A percentile compares a stretch with the other conserved stretches of the same genome.
Evolutionary conservation across 2,113 vertebrate species (phyloP).

Genomic region (Motacilla alba): DNA sequence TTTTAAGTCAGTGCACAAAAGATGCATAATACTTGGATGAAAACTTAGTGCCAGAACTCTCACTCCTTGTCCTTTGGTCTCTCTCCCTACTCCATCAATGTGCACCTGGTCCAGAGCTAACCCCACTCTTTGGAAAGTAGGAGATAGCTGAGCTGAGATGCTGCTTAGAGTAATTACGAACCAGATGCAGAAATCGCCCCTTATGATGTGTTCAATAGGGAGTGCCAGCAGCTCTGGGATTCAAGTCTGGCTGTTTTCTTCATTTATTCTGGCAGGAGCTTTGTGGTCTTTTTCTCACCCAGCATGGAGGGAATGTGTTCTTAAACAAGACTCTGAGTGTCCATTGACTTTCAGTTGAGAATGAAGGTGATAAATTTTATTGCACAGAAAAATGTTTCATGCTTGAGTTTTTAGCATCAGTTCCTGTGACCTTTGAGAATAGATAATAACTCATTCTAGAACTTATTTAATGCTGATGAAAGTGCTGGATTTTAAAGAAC

Average conservation of each 20-base stretch:
- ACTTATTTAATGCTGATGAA: slow-evolving; percentile 3
- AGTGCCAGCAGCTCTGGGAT: neutral
- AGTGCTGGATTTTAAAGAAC: neutral
- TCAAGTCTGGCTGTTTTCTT: neutral
- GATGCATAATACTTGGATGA: neutral
- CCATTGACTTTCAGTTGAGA: neutral
- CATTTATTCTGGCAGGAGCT: neutral
- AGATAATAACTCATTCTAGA: slow-evolving; percentile 1
- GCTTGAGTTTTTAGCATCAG: neutral
- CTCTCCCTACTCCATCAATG: neutral
- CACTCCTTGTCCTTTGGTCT: neutral
- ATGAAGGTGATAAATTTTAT: slow-evolving; percentile 38
- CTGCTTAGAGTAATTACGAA: neutral
- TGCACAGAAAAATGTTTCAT: neutral
- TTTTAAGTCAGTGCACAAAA: neutral
- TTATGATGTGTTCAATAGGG: neutral
- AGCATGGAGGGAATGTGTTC: neutral
- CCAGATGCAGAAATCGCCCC: neutral
- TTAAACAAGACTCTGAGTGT: neutral
- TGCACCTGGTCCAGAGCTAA: neutral
- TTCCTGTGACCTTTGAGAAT: slow-evolving; percentile 7
- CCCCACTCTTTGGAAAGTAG: neutral
- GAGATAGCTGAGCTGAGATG: neutral
- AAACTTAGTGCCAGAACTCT: neutral
- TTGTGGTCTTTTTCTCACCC: neutral